Percentiles rank a stretch among this genome's conserved stretches.
Conservation (phyloP, 2,797 vertebrate genomes). For the Clarias platycephalus region DNA sequence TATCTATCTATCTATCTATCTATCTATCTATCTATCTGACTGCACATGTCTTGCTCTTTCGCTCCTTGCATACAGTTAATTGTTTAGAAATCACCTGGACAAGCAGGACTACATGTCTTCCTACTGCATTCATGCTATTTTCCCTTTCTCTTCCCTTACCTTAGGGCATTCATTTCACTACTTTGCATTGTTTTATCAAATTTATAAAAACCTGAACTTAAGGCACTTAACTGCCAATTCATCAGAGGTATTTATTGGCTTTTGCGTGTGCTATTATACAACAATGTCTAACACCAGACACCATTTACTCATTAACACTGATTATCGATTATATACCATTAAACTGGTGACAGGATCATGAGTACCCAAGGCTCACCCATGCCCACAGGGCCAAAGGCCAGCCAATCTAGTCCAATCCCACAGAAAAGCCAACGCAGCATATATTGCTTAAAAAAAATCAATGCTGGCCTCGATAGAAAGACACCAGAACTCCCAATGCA, state of each 20-base stretch:
- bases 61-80: conserved; percentile 48
- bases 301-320: no score
- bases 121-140: neutral
- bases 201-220: conserved; percentile 51
- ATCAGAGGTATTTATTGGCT: conserved; percentile 58
- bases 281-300: no score
- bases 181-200: conserved; percentile 54
- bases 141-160: conserved; percentile 24
- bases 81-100: conserved; percentile 55
- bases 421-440: no score
- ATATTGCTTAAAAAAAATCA: no score
- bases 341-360: no score
- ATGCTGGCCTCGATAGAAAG: no score
- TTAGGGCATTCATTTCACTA: conserved; percentile 41
- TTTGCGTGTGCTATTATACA: neutral
- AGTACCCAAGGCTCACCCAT: no score
- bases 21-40: neutral
- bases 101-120: conserved; percentile 59
- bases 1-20: conserved; percentile 18
- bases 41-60: conserved; percentile 25
- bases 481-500: no score
- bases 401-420: no score
- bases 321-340: no score
- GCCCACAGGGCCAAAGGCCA: no score
- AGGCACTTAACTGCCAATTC: conserved; percentile 60